A percentile compares a stretch with the other conserved stretches of the same genome.
Conservation (phyloP, 2,797 vertebrate genomes). For the Hydrocynus forskahlii region DNA sequence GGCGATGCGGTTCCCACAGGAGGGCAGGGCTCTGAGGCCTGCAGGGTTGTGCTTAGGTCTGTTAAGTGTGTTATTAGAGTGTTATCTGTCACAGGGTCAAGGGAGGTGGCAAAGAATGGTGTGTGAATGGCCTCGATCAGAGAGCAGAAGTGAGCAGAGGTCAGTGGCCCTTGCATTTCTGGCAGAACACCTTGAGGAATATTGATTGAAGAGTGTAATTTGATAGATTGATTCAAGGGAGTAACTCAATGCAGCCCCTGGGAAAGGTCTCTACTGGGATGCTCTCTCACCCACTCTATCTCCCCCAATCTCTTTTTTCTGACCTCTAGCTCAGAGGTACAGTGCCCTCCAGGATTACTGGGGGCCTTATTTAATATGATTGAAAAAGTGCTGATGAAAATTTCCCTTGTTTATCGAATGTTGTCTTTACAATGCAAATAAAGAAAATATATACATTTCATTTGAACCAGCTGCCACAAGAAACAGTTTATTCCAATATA, state of each 20-base stretch:
- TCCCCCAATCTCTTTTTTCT: constrained; percentile 2
- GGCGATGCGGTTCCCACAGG: constrained; percentile 2
- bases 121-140: constrained; percentile 24
- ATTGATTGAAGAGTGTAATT: constrained; percentile 70
- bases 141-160: constrained; percentile 56
- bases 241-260: constrained; percentile 63
- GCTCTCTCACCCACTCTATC: constrained; percentile 16
- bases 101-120: constrained; percentile 12
- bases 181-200: constrained; percentile 67
- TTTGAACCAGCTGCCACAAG: too few relatives aligned
- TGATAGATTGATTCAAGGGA: constrained; percentile 68
- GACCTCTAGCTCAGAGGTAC: background rate
- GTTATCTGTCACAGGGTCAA: constrained; percentile 33
- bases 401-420: too few relatives aligned
- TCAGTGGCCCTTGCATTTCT: constrained; percentile 63
- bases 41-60: constrained; percentile 23
- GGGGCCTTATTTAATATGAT: too few relatives aligned
- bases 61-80: constrained; percentile 13
- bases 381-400: too few relatives aligned
- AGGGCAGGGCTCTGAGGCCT: constrained; percentile 3
- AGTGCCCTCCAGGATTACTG: too few relatives aligned
- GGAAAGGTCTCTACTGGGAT: constrained; percentile 5
- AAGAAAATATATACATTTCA: too few relatives aligned
- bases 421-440: too few relatives aligned
- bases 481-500: too few relatives aligned